Conservation (phyloP, 2,797 vertebrate species). For the Poeciliopsis gracilis region DNA sequence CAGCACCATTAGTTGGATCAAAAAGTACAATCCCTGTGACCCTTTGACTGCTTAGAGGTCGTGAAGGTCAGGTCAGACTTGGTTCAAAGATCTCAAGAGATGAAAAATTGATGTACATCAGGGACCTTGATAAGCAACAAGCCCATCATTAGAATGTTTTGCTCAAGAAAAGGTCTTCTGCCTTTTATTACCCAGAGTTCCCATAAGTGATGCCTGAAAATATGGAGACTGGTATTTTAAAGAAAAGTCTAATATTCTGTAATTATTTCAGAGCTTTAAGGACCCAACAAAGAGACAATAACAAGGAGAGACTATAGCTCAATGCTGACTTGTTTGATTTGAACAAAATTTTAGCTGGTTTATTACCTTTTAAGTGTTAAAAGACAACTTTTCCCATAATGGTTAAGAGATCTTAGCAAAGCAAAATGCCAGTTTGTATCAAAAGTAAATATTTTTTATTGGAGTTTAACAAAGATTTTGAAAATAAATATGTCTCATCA, state of each 20-base stretch:
- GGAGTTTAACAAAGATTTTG: slow-evolving; percentile 1
- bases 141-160: slow-evolving; percentile 33
- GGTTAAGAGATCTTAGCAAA: too few relatives aligned
- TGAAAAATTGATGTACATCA: slow-evolving; percentile 64
- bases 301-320: not conserved
- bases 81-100: slow-evolving; percentile 71
- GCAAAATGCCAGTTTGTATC: not conserved
- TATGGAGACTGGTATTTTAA: slow-evolving; percentile 7
- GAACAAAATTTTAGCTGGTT: not conserved
- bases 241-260: slow-evolving; percentile 45
- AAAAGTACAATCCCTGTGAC: slow-evolving; percentile 47
- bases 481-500: slow-evolving; percentile 38
- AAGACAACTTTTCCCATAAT: not conserved
- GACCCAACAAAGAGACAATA: slow-evolving; percentile 6
- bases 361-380: not conserved
- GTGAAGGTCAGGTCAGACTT: slow-evolving; percentile 61
- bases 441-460: slow-evolving; percentile 8
- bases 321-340: not conserved
- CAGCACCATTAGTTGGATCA: slow-evolving; percentile 67
- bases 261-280: slow-evolving; percentile 41
- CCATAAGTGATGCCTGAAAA: slow-evolving; percentile 12
- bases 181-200: slow-evolving; percentile 35
- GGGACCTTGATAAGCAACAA: slow-evolving; percentile 30
- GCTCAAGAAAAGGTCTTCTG: slow-evolving; percentile 20
- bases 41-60: slow-evolving; percentile 70